Conservation (phyloP, 1,140 invertebrate genomes). For the Onthophagus taurus region DNA sequence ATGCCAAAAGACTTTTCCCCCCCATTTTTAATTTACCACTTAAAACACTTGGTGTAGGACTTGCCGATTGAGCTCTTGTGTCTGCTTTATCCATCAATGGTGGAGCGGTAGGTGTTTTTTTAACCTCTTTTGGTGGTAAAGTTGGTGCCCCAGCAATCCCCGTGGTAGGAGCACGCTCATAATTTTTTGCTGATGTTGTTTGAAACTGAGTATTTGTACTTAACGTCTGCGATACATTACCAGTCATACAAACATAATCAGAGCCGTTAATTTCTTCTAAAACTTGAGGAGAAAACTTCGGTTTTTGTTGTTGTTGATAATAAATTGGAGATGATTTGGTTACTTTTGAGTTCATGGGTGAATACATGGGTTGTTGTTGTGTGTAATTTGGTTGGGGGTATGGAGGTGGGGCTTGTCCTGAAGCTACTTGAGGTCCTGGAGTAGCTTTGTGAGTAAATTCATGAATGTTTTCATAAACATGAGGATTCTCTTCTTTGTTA, state of each 20-base stretch:
- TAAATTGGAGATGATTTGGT: conserved; percentile 10
- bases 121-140: conserved; percentile 24
- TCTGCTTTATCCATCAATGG: conserved; percentile 17
- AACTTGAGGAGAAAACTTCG: conserved; percentile 28
- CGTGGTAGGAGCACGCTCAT: conserved; percentile 31
- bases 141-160: conserved; percentile 34
- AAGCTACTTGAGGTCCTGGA: conserved; percentile 30
- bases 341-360: conserved; percentile 24
- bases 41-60: conserved; percentile 38
- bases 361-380: conserved; percentile 32
- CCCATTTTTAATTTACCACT: conserved; percentile 38
- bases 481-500: conserved; percentile 41
- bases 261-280: conserved; percentile 54
- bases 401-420: conserved; percentile 21
- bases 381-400: conserved; percentile 27
- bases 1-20: conserved; percentile 71
- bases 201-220: conserved; percentile 34
- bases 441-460: conserved; percentile 39
- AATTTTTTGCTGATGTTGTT: conserved; percentile 34
- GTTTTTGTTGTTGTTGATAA: conserved; percentile 16
- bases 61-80: conserved; percentile 29
- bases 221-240: conserved; percentile 39
- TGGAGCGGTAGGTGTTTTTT: neutral
- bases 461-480: conserved; percentile 66
- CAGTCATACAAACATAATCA: conserved; percentile 64